Conservation (phyloP, 2,113 vertebrate genomes). For the Solenodon paradoxus region DNA sequence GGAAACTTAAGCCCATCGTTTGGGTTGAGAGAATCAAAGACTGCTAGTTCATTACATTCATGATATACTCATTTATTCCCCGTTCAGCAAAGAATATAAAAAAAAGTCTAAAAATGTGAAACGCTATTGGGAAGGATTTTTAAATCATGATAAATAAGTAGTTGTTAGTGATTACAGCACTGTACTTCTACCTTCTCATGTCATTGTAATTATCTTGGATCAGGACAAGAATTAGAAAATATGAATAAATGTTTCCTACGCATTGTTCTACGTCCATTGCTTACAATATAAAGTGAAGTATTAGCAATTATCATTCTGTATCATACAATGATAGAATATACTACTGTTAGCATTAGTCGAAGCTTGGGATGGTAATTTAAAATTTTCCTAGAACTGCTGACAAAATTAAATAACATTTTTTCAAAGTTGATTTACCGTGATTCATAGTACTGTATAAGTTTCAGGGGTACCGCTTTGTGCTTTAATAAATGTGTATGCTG, state of each 20-base stretch:
- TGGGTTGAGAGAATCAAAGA: neutral
- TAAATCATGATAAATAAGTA: conserved; percentile 32
- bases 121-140: conserved; percentile 16
- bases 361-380: neutral
- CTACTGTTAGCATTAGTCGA: conserved; percentile 10
- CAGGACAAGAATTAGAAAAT: neutral
- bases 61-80: conserved; percentile 12
- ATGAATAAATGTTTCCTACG: neutral
- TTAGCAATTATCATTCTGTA: neutral
- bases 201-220: neutral
- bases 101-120: neutral
- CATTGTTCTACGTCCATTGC: neutral
- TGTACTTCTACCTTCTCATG: neutral
- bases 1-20: neutral
- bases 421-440: no score
- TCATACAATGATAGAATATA: neutral
- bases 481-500: no score
- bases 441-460: no score
- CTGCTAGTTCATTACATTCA: neutral
- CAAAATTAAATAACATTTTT: neutral
- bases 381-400: neutral
- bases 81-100: neutral
- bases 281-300: conserved; percentile 5
- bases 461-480: no score
- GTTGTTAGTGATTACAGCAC: neutral